Percentiles rank a stretch among this genome's conserved stretches.
Conservation (phyloP, 2,797 vertebrate species). For the Pseudochromis fuscus region DNA sequence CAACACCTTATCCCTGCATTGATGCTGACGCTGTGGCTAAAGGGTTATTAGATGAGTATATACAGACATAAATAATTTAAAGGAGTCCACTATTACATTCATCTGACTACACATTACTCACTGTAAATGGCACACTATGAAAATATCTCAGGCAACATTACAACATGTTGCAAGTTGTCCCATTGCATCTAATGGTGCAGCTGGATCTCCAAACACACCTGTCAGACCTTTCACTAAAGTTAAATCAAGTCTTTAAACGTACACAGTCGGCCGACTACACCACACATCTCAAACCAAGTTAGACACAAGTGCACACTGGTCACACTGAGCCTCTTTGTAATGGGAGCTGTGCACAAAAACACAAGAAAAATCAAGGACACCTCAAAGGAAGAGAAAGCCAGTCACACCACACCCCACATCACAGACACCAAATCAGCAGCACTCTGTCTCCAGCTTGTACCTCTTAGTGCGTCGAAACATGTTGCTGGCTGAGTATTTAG, state of each 20-base stretch:
- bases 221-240: no score
- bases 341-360: constrained; percentile 20
- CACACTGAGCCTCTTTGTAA: constrained; percentile 31
- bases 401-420: constrained; percentile 31
- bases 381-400: constrained; percentile 20
- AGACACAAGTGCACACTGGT: not conserved
- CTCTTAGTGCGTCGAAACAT: constrained; percentile 80
- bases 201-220: no score
- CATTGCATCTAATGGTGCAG: not conserved
- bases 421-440: constrained; percentile 17
- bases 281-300: constrained; percentile 31
- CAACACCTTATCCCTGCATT: no score
- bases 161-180: not conserved
- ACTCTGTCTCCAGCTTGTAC: constrained; percentile 39
- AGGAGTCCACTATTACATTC: constrained; percentile 1
- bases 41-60: not conserved
- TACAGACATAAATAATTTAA: not conserved
- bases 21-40: not conserved
- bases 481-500: constrained; percentile 39
- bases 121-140: not conserved
- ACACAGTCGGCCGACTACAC: constrained; percentile 15
- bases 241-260: no score
- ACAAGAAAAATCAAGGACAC: not conserved
- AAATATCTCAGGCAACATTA: not conserved
- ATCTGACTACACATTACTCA: not conserved